Evolutionary conservation across 1,140 invertebrate species (phyloP), one percentile per base, ranked within the genome.

Genomic region (Panagrolaimus sp.): DNA sequence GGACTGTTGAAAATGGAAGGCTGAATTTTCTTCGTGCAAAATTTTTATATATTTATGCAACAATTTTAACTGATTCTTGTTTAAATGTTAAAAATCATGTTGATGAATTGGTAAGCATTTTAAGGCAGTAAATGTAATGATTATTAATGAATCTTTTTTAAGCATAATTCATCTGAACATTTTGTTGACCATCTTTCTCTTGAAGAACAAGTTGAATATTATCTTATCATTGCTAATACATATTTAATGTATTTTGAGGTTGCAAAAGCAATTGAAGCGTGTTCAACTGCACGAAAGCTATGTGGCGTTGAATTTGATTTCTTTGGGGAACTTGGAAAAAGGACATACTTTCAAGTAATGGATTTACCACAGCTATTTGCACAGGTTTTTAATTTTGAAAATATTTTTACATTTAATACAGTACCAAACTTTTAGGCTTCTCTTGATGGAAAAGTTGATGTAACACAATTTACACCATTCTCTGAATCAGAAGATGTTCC

Each of bases 281-380:
- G 20, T 20, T 25, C 27, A 11, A 16, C 11, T 11, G 51, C 51
- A 2, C 20, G 27, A 11, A 25, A 20, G n/a, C n/a, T 57, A 1
- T 57, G 51, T 57, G 51, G 51, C n/a, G 27, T 57, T 16, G 51
- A 57, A 11, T 20, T 57, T 20, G 20, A 57, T 20, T 57, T 57
- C 13, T 25, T 27, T n/a, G 51, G 51, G 3, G 51, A 57, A 57
- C 11, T 57, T 14, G 51, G 51, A 1, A 13, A 16, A 11, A 14
- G 51, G n/a, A 57, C 51, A 20, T 57, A 57, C n/a, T 57, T 57
- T 27, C 51, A 57, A 57, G 51, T 57, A 25, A 13, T 25, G 20
- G 51, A 57, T 57, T 57, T 57, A 16, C 51, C 51, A 3, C 51
- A 57, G n/a, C n/a, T 57, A 11, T 57, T 57, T 57, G 51, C 51